Evolutionary conservation across 2,888 invertebrate genomes (phyloP), one percentile per base, ranked within the genome.

Genomic region (Tupiocoris notatus): DNA sequence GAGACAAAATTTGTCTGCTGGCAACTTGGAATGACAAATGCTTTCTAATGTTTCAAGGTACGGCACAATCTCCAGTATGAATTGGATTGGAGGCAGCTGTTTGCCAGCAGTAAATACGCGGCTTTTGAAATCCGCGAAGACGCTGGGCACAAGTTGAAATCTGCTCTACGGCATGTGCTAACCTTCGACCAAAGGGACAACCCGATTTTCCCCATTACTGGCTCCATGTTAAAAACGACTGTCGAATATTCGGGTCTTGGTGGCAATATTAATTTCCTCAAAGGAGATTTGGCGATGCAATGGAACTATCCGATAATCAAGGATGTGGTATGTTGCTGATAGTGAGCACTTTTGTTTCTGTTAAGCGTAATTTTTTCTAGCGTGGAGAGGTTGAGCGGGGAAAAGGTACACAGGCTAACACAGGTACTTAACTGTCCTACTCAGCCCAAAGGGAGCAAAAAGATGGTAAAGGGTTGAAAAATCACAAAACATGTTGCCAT

Each of bases 11-110:
- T n/a, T n/a, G n/a, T n/a, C n/a, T n/a, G n/a, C n/a, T n/a, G n/a
- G n/a, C n/a, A n/a, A n/a, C n/a, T n/a, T n/a, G n/a, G n/a, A n/a
- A n/a, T n/a, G n/a, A n/a, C n/a, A n/a, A n/a, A n/a, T n/a, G n/a
- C n/a, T n/a, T n/a, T n/a, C n/a, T n/a, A n/a, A n/a, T n/a, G n/a
- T n/a, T n/a, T n/a, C n/a, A n/a, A 90, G 91, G 86, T 94, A 0
- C 90, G 89, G 77, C 96, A 98, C 84, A 92, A 90, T 81, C 82
- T 98, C 73, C 93, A 94, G 82, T 96, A 94, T 89, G 96, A 96
- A 84, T 93, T 91, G 0, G 86, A 91, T 1, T 92, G 95, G 83
- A 88, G 97, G 79, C 92, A 96, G 80, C 86, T 95, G 2, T 87
- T 89, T 7, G 87, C 79, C 39, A 84, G 92, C 12, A 90, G 89